phyloP scores from a whole-genome alignment of 2,113 vertebrate species.

The Actenoides lindsayi region DNA sequence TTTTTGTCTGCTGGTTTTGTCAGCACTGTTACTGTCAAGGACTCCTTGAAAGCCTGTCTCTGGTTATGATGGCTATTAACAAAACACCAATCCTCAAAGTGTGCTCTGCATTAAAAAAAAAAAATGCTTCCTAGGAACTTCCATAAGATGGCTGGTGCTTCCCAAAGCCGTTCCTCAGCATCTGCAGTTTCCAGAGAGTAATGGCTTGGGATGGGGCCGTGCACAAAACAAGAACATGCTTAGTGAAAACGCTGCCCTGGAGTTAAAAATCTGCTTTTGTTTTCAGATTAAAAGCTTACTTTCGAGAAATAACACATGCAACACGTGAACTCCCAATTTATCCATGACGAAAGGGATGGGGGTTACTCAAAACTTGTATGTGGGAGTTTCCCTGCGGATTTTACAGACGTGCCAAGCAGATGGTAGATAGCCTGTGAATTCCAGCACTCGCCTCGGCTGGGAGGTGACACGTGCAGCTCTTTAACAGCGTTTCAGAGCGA shows the following conservation, averaged over 20 bases:
- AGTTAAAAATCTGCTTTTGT: not conserved
- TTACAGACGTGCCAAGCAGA: not conserved
- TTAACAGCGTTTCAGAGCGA: not conserved
- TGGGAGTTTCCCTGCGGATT: not conserved
- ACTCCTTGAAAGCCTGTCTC: not conserved
- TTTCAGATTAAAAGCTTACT: not conserved
- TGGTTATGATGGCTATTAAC: not conserved
- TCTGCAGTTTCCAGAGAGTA: not conserved
- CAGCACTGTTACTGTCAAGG: not conserved
- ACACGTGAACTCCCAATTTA: not conserved
- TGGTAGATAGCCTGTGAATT: not conserved
- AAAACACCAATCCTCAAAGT: not conserved
- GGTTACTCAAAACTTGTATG: not conserved
- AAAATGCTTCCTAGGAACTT: not conserved
- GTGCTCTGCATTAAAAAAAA: not conserved
- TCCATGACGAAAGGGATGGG: not conserved
- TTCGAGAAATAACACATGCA: not conserved
- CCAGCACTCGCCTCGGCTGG: not conserved
- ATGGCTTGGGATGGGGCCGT: not conserved
- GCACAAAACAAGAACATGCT: not conserved
- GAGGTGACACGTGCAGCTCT: not conserved
- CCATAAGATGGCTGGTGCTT: not conserved
- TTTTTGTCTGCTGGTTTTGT: not conserved
- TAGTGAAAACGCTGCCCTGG: not conserved
- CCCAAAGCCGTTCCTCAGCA: accelerated